phyloP scores from a whole-genome alignment of 1,140 invertebrate species.

The Drosophila elegans region DNA sequence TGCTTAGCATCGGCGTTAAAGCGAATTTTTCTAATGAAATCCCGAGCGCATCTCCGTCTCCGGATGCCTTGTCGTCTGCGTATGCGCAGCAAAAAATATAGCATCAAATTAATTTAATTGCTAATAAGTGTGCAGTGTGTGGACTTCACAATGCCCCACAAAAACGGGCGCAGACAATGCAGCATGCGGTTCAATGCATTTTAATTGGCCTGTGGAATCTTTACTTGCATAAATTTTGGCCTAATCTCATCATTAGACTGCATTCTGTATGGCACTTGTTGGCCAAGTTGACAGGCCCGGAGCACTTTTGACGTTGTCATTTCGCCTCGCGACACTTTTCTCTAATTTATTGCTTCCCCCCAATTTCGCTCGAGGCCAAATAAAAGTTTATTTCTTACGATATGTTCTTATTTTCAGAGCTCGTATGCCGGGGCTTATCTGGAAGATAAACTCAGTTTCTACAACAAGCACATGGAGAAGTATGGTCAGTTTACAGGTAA shows the following conservation, averaged over 20 bases:
- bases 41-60: conserved; percentile 53
- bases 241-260: conserved; percentile 79
- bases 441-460: conserved; percentile 76
- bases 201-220: conserved; percentile 75
- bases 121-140: conserved; percentile 59
- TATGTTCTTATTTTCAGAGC: conserved; percentile 60
- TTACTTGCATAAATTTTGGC: conserved; percentile 66
- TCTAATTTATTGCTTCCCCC: conserved; percentile 56
- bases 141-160: conserved; percentile 5
- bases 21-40: conserved; percentile 77
- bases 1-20: conserved; percentile 44
- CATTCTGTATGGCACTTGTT: conserved; percentile 59
- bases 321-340: conserved; percentile 31
- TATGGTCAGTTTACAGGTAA: conserved; percentile 79
- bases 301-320: conserved; percentile 57
- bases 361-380: conserved; percentile 33
- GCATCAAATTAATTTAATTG: conserved; percentile 80
- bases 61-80: conserved; percentile 72
- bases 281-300: conserved; percentile 55
- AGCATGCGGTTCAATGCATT: conserved; percentile 77
- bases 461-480: conserved; percentile 72
- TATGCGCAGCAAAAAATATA: conserved; percentile 65
- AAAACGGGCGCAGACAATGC: conserved; percentile 44
- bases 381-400: conserved; percentile 18
- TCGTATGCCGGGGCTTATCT: conserved; percentile 83